A percentile compares a stretch with the other conserved stretches of the same genome.
phyloP scores from a whole-genome alignment of 2,888 invertebrate genomes.

The Monopis laevigella region DNA sequence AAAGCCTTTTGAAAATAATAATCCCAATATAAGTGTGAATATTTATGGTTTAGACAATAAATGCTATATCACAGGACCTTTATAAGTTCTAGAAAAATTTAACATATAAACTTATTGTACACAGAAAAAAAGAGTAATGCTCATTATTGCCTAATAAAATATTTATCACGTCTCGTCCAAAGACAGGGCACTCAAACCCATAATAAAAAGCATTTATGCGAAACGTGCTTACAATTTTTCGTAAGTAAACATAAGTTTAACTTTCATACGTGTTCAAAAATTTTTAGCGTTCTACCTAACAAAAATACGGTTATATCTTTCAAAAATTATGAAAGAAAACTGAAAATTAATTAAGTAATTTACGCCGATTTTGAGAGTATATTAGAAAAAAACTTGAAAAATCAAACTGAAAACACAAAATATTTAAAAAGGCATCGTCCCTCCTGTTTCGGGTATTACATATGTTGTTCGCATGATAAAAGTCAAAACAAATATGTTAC shows the following conservation, averaged over 20 bases:
- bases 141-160: slow-evolving; percentile 6
- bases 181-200: background rate
- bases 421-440: background rate
- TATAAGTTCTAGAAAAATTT: background rate
- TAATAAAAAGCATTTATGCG: background rate
- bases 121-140: background rate
- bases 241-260: background rate
- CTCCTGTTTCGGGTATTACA: background rate
- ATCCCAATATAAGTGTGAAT: slow-evolving; percentile 6
- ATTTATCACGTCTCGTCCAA: background rate
- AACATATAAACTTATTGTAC: slow-evolving; percentile 3
- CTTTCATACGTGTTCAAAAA: slow-evolving; percentile 3
- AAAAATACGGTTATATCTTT: no score
- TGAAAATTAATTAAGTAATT: no score
- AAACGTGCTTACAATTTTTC: background rate
- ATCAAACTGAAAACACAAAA: slow-evolving; percentile 4
- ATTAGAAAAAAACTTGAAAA: background rate
- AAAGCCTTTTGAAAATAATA: slow-evolving; percentile 7
- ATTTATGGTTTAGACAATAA: slow-evolving; percentile 6
- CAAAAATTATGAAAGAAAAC: no score
- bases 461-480: slow-evolving; percentile 4
- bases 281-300: slow-evolving; percentile 3
- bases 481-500: slow-evolving; percentile 2
- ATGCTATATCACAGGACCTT: background rate
- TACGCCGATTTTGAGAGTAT: slow-evolving; percentile 6